These are phyloP conservation scores for Epirrhoe alternata DNA, from an alignment of 2,888 invertebrate species.

Conservation along the genomic window DNA sequence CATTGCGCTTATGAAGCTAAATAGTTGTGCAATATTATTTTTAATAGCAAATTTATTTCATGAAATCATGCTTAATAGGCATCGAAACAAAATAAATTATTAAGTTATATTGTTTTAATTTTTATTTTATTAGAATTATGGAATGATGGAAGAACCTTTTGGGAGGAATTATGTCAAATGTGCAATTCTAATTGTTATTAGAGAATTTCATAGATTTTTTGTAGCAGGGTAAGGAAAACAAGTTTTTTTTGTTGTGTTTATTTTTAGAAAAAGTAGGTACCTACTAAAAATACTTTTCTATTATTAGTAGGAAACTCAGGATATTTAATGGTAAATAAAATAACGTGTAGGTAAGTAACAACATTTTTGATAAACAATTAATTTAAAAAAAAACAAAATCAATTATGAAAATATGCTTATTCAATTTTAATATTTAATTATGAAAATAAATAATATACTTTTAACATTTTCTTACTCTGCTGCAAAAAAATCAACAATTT, in stretches of 20 bases:
- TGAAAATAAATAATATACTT: background rate
- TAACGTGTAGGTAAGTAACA: no score
- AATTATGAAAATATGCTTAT: no score
- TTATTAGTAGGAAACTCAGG: no score
- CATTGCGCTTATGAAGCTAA: conserved; percentile 71
- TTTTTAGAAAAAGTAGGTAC: no score
- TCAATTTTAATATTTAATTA: background rate
- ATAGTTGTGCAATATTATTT: conserved; percentile 63
- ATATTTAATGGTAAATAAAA: no score
- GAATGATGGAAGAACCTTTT: conserved; percentile 42
- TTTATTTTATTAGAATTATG: conserved; percentile 29
- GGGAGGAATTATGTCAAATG: conserved; percentile 54
- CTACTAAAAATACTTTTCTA: no score
- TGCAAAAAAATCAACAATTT: conserved; percentile 35
- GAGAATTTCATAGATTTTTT: conserved; percentile 33
- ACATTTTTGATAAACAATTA: no score
- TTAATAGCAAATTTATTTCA: conserved; percentile 29
- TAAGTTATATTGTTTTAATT: conserved; percentile 3
- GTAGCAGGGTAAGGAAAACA: conserved; percentile 19
- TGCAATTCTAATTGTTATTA: conserved; percentile 62
- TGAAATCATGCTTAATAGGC: background rate
- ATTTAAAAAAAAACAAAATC: no score
- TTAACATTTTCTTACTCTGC: conserved; percentile 8
- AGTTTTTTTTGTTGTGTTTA: no score
- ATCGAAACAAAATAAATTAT: background rate